Evolutionary conservation across 2,888 invertebrate species (phyloP).

Genomic region (Cheilosia vulpina): DNA sequence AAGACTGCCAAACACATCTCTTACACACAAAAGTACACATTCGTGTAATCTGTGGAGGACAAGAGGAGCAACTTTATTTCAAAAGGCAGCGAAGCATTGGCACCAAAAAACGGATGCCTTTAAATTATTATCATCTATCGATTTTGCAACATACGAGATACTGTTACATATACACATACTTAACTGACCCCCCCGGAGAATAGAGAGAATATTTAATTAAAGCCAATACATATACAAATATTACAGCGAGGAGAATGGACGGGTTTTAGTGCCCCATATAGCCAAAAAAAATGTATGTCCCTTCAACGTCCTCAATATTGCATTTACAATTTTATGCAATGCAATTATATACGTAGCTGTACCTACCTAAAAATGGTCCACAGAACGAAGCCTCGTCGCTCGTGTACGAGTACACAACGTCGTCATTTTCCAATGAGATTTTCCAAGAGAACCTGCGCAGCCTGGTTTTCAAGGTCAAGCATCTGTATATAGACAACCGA

Average conservation of each 20-base stretch:
- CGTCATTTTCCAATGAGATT: slow-evolving; percentile 72
- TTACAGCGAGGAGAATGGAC: slow-evolving; percentile 44
- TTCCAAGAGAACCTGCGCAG: slow-evolving; percentile 75
- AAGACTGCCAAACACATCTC: slow-evolving; percentile 67
- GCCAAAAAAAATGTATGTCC: slow-evolving; percentile 18
- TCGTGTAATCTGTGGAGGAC: slow-evolving; percentile 53
- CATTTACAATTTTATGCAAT: slow-evolving; percentile 64
- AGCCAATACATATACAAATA: slow-evolving; percentile 35
- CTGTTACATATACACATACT: slow-evolving; percentile 16
- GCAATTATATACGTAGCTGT: slow-evolving; percentile 51
- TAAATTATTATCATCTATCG: slow-evolving; percentile 66
- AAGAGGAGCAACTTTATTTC: slow-evolving; percentile 44
- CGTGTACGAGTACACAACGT: slow-evolving; percentile 41
- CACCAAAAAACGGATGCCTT: slow-evolving; percentile 22
- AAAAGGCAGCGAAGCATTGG: slow-evolving; percentile 6
- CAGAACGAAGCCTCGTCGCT: slow-evolving; percentile 15
- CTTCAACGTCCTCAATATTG: slow-evolving; percentile 25
- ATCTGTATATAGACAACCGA: slow-evolving; percentile 54
- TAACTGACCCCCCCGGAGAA: neutral
- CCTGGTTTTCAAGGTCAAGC: slow-evolving; percentile 74
- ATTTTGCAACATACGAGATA: slow-evolving; percentile 62
- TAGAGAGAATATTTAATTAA: slow-evolving; percentile 54
- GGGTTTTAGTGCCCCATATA: slow-evolving; percentile 68
- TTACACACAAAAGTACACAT: slow-evolving; percentile 48
- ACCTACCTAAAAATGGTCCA: slow-evolving; percentile 40